These are phyloP conservation scores for Hermodice carunculata DNA, from an alignment of 2,888 invertebrate genomes.

Conservation along the genomic window DNA sequence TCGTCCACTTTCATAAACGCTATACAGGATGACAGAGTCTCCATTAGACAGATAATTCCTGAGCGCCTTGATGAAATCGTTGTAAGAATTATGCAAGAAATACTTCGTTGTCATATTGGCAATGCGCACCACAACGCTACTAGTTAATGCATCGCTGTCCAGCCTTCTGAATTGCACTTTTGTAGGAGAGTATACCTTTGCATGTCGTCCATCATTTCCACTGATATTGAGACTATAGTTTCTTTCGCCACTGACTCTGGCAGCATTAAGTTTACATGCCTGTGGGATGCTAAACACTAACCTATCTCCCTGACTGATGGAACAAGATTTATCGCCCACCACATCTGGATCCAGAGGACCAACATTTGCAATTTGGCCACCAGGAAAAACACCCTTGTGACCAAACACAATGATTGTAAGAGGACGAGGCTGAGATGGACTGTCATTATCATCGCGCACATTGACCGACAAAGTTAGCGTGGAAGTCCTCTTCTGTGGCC, in stretches of 20 bases:
- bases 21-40: constrained; percentile 4
- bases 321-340: constrained; percentile 90
- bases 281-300: constrained; percentile 76
- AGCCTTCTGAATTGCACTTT: constrained; percentile 86
- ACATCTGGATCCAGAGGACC: constrained; percentile 92
- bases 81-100: constrained; percentile 84
- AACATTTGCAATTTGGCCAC: constrained; percentile 90
- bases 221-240: constrained; percentile 79
- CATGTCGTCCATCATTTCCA: constrained; percentile 91
- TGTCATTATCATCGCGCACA: constrained; percentile 90
- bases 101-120: constrained; percentile 80
- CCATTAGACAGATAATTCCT: constrained; percentile 71
- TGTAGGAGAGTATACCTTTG: constrained; percentile 88
- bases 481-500: constrained; percentile 83
- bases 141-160: constrained; percentile 84
- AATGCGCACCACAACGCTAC: constrained; percentile 84
- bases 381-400: constrained; percentile 73
- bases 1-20: constrained; percentile 36
- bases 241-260: constrained; percentile 6
- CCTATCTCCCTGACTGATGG: constrained; percentile 44
- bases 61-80: constrained; percentile 80
- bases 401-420: constrained; percentile 83
- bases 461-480: constrained; percentile 78
- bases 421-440: constrained; percentile 86
- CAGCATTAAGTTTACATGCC: constrained; percentile 84